These are phyloP conservation scores for Drosophila erecta DNA, from an alignment of 1,140 invertebrate genomes.

Conservation along the genomic window DNA sequence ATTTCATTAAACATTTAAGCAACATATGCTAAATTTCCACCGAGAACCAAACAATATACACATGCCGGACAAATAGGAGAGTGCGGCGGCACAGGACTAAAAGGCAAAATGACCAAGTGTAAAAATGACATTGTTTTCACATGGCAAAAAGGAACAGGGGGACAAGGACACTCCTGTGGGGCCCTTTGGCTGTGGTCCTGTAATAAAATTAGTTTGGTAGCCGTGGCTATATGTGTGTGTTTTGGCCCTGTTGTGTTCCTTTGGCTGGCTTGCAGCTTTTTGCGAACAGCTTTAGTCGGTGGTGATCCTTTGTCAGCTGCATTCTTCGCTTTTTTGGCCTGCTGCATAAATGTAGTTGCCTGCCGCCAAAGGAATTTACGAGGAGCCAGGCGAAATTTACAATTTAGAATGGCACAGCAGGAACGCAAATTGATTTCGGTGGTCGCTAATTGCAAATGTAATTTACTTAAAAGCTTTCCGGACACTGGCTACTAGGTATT, in stretches of 20 bases:
- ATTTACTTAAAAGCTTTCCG: conserved; percentile 54
- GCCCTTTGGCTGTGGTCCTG: conserved; percentile 65
- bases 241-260: conserved; percentile 22
- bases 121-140: conserved; percentile 76
- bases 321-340: conserved; percentile 19
- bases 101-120: conserved; percentile 74
- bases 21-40: conserved; percentile 78
- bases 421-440: conserved; percentile 70
- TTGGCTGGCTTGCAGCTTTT: conserved; percentile 11
- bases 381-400: conserved; percentile 65
- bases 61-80: conserved; percentile 10
- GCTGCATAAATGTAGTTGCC: conserved; percentile 77
- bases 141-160: neutral
- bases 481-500: conserved; percentile 1
- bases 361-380: conserved; percentile 73
- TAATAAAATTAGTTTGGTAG: conserved; percentile 73
- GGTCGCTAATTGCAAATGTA: conserved; percentile 73
- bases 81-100: conserved; percentile 25
- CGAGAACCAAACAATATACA: conserved; percentile 33
- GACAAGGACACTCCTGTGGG: conserved; percentile 48
- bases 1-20: conserved; percentile 81
- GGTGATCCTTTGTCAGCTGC: conserved; percentile 44
- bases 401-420: conserved; percentile 50
- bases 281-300: conserved; percentile 11
- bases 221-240: conserved; percentile 12